Percentiles rank a stretch among this genome's conserved stretches.
Evolutionary conservation across 2,113 vertebrate genomes (phyloP).

Genomic region (Bombycilla garrulus): DNA sequence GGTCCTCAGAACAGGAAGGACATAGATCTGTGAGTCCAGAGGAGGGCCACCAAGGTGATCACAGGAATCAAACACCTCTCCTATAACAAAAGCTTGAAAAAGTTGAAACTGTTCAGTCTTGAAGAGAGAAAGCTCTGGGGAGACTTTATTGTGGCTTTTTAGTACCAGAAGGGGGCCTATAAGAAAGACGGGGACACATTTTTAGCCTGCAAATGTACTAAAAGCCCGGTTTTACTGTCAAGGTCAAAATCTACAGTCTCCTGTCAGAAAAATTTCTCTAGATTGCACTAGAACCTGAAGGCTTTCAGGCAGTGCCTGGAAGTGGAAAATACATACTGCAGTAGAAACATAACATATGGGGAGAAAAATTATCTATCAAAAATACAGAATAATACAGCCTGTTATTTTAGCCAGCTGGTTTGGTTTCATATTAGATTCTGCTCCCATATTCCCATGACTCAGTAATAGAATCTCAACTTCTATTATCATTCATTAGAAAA

Average conservation of each 20-base stretch:
- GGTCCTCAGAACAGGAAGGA: background rate
- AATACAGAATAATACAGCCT: background rate
- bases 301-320: background rate
- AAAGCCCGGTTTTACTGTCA: background rate
- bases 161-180: background rate
- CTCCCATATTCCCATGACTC: background rate
- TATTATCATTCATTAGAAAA: background rate
- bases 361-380: background rate
- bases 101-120: background rate
- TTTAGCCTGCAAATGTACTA: background rate
- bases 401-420: slow-evolving; percentile 18
- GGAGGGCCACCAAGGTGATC: background rate
- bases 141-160: background rate
- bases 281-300: background rate
- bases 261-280: background rate
- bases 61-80: background rate
- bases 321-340: background rate
- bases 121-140: background rate
- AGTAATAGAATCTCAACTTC: slow-evolving; percentile 5
- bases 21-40: background rate
- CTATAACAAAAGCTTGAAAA: background rate
- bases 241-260: background rate
- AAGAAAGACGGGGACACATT: background rate
- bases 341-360: background rate
- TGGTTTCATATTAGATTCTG: background rate